Base-by-base conservation (phyloP, 1,140 invertebrate species). In the Brachionus paranguensis region DNA sequence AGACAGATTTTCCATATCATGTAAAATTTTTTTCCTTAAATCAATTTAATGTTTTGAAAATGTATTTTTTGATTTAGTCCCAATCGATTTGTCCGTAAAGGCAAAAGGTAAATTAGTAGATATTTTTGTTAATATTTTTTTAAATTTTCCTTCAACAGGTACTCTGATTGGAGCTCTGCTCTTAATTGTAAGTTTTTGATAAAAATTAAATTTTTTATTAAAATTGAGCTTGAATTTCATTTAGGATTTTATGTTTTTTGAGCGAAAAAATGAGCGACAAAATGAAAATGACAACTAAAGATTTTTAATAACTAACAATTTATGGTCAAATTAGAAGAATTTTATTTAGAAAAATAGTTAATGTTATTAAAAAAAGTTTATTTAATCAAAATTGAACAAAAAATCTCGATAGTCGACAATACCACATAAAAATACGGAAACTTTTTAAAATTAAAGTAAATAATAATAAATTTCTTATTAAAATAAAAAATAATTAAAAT, bases 21-120 rank as follows among this genome's bases (percentile, higher is more conserved):
- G 81, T 83, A 68, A 83, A 27, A n/a, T n/a, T 8, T 27, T 60
- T 53, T 53, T 53, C 2, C n/a, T n/a, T 12, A 0, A 37, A 6
- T 7, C 14, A 29, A 29, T n/a, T 50, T 5, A 0, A 50, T 50
- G 4, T 68, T 27, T 20, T 64, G 17, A 10, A 12, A 12, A 43
- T 79, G 8, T 72, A 17, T 53, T n/a, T 53, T 20, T 81, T n/a
- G 3, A 60, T 81, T 47, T 47, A 86, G 85, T 87, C 70, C 87
- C 87, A 24, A 84, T 86, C 10, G 87, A 88, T 76, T 84, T 85
- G 14, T 37, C 50, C 1, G 84, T 85, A 3, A 45, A 85, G 8
- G 55, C 37, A 41, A 72, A 72, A 72, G 68, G 68, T 72, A 72
- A 72, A 8, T 17, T 41, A 3, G 7, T 14, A 4, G 3, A 43